Base-by-base conservation (phyloP, 2,797 vertebrate genomes). In the Gila robusta region DNA sequence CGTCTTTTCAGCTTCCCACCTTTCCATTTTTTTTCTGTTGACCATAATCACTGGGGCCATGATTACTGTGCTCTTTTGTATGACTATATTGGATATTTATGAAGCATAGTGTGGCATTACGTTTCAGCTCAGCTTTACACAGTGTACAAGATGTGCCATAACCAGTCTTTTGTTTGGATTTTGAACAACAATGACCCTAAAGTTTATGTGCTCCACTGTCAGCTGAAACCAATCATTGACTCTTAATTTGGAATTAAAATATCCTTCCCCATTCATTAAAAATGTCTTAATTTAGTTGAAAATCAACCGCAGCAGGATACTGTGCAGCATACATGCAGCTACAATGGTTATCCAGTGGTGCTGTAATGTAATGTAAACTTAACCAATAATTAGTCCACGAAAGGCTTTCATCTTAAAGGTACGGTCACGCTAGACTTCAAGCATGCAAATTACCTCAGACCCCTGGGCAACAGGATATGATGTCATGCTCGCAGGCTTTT, bases 51-150 rank as follows among this genome's bases (percentile, higher is more conserved):
- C 32, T 64, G 56, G 19, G n/a, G 83, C 74, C 79, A 70, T 83
- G 52, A 79, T 86, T 86, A 82, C 59, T 79, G 28, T 64, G 64
- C 10, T 59, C 37, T 82, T 83, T 66, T 83, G 69, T 76, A n/a
- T 73, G 72, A 67, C 47, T 78, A n/a, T 56, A 72, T 54, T 44
- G 54, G 52, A 72, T 56, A 37, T 81, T 84, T 47, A 52, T 86
- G 81, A 82, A 73, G 79, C 83, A 59, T 81, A 81, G 67, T 54
- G 70, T 85, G 79, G n/a, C 54, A 83, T 79, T 77, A 73, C 23
- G 59, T 86, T 86, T 86, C 47, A 59, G 12, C 59, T 84, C 49
- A 73, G 72, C 81, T 70, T 79, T 72, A 69, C 9, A 21, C 37
- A 64, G 56, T 67, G 35, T 76, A 28, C 52, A 59, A 52, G 56